phyloP scores from a whole-genome alignment of 2,113 vertebrate species.

The Saguinus imperator region DNA sequence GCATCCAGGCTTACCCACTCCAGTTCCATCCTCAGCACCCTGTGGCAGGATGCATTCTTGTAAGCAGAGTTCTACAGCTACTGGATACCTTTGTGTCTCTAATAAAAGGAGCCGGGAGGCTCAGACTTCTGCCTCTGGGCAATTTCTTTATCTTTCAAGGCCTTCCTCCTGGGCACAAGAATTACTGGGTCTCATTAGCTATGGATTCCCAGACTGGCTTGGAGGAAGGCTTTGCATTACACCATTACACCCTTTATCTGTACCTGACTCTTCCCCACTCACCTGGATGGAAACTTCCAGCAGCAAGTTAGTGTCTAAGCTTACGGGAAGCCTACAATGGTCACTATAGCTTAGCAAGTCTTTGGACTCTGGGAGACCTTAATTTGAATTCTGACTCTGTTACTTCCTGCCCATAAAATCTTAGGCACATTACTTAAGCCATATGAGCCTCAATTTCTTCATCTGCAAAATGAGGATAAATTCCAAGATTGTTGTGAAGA shows the following conservation, averaged over 20 bases:
- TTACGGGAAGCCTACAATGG: neutral
- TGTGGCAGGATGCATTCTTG: neutral
- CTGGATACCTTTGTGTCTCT: constrained; percentile 17
- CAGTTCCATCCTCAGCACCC: neutral
- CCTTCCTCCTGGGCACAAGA: constrained; percentile 49
- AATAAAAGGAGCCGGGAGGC: neutral
- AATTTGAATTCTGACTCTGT: neutral
- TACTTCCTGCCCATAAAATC: neutral
- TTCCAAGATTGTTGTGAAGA: neutral
- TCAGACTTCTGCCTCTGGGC: constrained; percentile 9
- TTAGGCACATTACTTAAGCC: neutral
- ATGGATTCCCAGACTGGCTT: constrained; percentile 32
- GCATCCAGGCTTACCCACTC: neutral
- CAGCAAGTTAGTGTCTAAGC: neutral
- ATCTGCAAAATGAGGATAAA: neutral
- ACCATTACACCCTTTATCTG: neutral
- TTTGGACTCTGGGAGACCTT: neutral
- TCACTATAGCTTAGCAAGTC: neutral
- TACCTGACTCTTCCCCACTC: neutral
- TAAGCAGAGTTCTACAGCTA: neutral
- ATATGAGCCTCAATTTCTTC: neutral
- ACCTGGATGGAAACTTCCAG: neutral
- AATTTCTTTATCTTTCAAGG: constrained; percentile 54
- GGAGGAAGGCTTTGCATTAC: constrained; percentile 3
- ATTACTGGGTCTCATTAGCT: constrained; percentile 53